These are phyloP conservation scores for Spinus olivaceus DNA, from an alignment of 2,797 vertebrate genomes.

Conservation along the genomic window DNA sequence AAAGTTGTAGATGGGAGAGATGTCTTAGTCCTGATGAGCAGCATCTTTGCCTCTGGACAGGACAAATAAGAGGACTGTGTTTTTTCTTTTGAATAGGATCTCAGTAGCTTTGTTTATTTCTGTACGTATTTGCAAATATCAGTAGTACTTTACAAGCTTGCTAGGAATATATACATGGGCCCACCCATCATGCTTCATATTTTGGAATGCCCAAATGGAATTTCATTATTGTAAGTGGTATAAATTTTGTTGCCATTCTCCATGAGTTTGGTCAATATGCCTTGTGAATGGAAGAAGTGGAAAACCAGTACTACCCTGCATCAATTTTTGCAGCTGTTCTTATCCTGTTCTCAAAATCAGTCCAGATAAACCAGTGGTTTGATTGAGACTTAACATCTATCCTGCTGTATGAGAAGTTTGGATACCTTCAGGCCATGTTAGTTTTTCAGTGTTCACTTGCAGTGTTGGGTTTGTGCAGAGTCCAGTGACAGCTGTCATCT, in stretches of 20 bases:
- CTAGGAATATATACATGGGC: not conserved
- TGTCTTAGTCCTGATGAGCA: not conserved
- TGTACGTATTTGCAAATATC: not conserved
- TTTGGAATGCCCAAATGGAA: not conserved
- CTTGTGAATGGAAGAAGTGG: not conserved
- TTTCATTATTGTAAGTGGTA: not conserved
- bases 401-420: not conserved
- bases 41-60: not conserved
- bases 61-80: not conserved
- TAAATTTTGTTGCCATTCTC: not conserved
- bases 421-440: not conserved
- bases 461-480: not conserved
- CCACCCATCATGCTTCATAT: not conserved
- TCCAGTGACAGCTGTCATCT: constrained; percentile 48
- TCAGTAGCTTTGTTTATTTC: not conserved
- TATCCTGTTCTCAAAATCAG: not conserved
- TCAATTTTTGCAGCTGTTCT: not conserved
- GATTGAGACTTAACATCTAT: not conserved
- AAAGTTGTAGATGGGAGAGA: not conserved
- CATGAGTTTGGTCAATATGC: not conserved
- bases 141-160: not conserved
- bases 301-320: not conserved
- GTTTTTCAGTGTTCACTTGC: not conserved
- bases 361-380: not conserved
- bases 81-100: not conserved